These are phyloP conservation scores for Erinaceus europaeus DNA, from an alignment of 2,113 vertebrate genomes.

Conservation along the genomic window DNA sequence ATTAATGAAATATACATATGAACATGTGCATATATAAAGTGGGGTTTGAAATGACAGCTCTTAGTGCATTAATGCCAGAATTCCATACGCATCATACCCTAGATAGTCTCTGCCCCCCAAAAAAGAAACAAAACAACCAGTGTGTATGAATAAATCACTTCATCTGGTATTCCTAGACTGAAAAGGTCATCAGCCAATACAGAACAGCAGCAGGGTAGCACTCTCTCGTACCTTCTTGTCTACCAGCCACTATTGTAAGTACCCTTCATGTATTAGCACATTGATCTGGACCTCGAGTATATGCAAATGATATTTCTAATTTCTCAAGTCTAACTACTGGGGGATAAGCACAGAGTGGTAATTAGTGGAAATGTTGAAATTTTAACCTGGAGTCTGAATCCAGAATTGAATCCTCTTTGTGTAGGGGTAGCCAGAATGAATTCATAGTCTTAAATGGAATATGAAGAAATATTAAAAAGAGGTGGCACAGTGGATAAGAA, in stretches of 20 bases:
- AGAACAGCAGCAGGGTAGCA: neutral
- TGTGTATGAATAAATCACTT: neutral
- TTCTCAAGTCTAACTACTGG: neutral
- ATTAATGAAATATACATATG: neutral
- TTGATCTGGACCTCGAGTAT: neutral
- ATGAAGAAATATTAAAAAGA: constrained; percentile 9
- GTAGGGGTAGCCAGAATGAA: neutral
- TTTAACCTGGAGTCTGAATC: constrained; percentile 13
- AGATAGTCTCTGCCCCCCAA: neutral
- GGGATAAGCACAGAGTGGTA: neutral
- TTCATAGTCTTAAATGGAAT: neutral
- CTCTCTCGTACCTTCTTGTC: neutral
- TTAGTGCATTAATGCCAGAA: neutral
- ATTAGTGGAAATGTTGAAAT: neutral
- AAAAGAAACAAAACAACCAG: neutral
- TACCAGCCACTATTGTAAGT: neutral
- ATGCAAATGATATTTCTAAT: neutral
- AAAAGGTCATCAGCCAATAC: neutral
- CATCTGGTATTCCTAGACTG: neutral
- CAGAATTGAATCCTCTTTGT: neutral
- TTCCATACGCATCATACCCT: neutral
- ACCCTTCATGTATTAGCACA: neutral
- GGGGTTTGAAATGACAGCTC: neutral
- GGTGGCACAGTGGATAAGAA: too few relatives aligned
- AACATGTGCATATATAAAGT: neutral